These are phyloP conservation scores for Ormyrus labotus DNA, from an alignment of 2,888 invertebrate genomes.

Conservation along the genomic window DNA sequence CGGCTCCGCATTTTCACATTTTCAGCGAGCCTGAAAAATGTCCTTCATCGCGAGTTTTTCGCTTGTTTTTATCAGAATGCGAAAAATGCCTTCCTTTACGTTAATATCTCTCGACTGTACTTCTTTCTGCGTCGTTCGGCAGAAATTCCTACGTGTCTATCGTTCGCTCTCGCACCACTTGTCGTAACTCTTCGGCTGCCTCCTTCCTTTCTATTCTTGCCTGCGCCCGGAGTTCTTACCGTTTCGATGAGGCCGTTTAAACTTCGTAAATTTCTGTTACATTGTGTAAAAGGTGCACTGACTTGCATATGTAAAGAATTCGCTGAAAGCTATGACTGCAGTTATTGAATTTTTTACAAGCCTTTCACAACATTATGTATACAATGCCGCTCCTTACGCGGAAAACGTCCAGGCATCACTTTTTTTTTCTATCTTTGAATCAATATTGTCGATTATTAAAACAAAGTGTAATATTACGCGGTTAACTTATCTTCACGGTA, in stretches of 20 bases:
- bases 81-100: conserved; percentile 28
- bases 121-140: conserved; percentile 36
- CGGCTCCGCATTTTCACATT: neutral
- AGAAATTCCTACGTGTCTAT: conserved; percentile 49
- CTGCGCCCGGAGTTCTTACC: conserved; percentile 15
- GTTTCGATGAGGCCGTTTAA: conserved; percentile 35
- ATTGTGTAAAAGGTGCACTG: neutral
- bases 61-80: conserved; percentile 12
- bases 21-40: conserved; percentile 8
- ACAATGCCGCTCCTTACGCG: no score
- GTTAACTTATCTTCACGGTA: no score
- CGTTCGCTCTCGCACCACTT: conserved; percentile 15
- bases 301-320: conserved; percentile 13
- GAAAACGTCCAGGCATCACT: no score
- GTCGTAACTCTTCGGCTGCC: conserved; percentile 5
- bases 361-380: no score
- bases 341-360: no score
- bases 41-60: conserved; percentile 2
- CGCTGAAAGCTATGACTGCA: neutral
- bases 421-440: no score
- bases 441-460: no score
- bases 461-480: no score
- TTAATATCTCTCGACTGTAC: conserved; percentile 29
- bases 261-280: conserved; percentile 1
- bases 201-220: neutral